These are phyloP conservation scores for Sylvietta virens DNA, from an alignment of 2,113 vertebrate species.

Conservation along the genomic window DNA sequence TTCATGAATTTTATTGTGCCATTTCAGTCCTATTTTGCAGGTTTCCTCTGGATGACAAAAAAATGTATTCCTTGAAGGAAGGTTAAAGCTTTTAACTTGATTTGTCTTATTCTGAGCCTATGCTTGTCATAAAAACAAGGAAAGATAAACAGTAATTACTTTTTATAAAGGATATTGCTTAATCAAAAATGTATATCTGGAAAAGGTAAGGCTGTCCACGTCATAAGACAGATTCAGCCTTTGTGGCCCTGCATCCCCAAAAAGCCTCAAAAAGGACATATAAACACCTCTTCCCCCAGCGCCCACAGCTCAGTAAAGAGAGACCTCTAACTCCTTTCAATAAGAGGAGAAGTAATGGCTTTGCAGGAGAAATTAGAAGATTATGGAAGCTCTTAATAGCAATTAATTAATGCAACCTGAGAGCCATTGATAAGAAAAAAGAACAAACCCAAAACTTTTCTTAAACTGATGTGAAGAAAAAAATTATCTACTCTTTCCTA, in stretches of 20 bases:
- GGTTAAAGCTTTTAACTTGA: neutral
- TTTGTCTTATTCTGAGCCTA: neutral
- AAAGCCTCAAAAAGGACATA: neutral
- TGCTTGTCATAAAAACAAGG: neutral
- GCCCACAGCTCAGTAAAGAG: neutral
- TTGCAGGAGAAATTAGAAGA: neutral
- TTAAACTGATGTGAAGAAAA: neutral
- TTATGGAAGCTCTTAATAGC: neutral
- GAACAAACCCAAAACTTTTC: neutral
- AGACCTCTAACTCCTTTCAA: neutral
- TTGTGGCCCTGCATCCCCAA: neutral
- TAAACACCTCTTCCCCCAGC: neutral
- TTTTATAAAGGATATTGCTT: neutral
- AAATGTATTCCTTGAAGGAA: neutral
- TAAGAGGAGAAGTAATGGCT: neutral
- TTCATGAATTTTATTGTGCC: neutral
- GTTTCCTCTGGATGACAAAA: neutral
- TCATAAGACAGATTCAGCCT: neutral
- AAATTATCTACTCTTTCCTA: neutral
- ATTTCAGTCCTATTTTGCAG: neutral
- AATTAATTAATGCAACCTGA: conserved; percentile 45
- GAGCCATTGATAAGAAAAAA: neutral
- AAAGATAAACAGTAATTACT: neutral
- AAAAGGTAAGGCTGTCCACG: neutral
- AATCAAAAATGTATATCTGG: neutral